Conservation (phyloP, 2,113 vertebrate genomes). For the Heliornis fulica region DNA sequence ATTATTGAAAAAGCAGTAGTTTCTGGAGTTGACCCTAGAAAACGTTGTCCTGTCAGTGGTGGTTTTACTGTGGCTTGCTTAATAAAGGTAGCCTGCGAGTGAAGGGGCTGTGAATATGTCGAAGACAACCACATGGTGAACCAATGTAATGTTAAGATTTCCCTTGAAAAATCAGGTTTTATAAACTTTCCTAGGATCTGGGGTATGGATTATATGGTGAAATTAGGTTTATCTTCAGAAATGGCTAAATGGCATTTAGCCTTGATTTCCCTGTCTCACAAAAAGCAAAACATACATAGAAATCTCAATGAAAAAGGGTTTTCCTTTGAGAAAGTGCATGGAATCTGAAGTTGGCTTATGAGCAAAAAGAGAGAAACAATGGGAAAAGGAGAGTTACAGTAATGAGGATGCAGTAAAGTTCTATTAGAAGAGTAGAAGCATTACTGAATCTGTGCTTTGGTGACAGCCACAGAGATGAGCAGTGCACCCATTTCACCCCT, state of each 20-base stretch:
- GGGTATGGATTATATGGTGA: background rate
- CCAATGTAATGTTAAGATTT: background rate
- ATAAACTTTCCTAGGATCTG: background rate
- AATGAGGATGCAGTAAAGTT: background rate
- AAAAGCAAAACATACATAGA: background rate
- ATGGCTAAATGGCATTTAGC: background rate
- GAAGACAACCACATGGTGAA: background rate
- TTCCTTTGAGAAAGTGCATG: background rate
- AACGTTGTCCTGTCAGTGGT: background rate
- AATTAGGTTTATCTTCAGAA: background rate
- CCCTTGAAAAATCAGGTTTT: background rate
- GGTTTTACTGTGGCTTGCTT: background rate
- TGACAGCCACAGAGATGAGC: background rate
- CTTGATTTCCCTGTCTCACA: background rate
- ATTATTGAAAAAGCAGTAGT: background rate
- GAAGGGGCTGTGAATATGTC: background rate
- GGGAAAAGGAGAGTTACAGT: background rate
- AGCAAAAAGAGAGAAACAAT: background rate
- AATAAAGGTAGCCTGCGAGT: background rate
- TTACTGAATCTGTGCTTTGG: background rate
- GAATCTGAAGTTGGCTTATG: background rate
- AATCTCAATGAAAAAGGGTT: background rate
- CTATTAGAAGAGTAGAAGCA: background rate
- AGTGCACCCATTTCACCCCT: background rate
- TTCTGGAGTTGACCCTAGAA: background rate